Conservation (phyloP, 2,888 invertebrate species). For the Drosophila mimetica region DNA sequence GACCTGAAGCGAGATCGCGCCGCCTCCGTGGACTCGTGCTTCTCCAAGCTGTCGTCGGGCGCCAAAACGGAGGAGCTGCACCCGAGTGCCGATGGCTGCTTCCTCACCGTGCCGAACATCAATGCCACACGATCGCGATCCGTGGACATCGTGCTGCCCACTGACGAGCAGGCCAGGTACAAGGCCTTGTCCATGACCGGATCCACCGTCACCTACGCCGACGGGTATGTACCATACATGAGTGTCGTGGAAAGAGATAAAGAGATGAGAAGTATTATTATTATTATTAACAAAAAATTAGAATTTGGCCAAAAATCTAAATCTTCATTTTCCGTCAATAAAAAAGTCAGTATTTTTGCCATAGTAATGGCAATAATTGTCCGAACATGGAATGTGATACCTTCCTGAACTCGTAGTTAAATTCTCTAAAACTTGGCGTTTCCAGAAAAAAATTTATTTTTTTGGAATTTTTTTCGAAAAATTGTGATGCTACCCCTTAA, state of each 20-base stretch:
- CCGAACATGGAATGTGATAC: too few relatives aligned
- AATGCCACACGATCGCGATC: conserved; percentile 91
- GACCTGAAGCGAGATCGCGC: conserved; percentile 93
- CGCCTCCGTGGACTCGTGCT: conserved; percentile 94
- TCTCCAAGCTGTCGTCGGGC: conserved; percentile 90
- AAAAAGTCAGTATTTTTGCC: too few relatives aligned
- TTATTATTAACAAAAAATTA: too few relatives aligned
- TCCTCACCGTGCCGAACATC: conserved; percentile 89
- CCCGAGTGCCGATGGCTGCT: conserved; percentile 86
- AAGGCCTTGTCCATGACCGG: conserved; percentile 91
- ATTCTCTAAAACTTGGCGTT: too few relatives aligned
- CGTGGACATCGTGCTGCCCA: conserved; percentile 94
- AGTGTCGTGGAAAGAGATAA: background rate
- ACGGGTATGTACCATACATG: conserved; percentile 55
- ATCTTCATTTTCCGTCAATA: too few relatives aligned
- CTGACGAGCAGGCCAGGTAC: conserved; percentile 93
- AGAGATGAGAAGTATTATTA: too few relatives aligned
- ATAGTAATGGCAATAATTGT: too few relatives aligned
- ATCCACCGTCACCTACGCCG: conserved; percentile 73
- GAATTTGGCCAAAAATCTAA: too few relatives aligned
- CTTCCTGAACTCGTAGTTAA: too few relatives aligned
- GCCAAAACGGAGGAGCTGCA: conserved; percentile 88
- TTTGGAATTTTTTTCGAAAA: too few relatives aligned
- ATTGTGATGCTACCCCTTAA: too few relatives aligned
- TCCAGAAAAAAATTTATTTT: too few relatives aligned